Evolutionary conservation across 2,797 vertebrate genomes (phyloP), one percentile per base, ranked within the genome.

Genomic region (Oreochromis grahami): DNA sequence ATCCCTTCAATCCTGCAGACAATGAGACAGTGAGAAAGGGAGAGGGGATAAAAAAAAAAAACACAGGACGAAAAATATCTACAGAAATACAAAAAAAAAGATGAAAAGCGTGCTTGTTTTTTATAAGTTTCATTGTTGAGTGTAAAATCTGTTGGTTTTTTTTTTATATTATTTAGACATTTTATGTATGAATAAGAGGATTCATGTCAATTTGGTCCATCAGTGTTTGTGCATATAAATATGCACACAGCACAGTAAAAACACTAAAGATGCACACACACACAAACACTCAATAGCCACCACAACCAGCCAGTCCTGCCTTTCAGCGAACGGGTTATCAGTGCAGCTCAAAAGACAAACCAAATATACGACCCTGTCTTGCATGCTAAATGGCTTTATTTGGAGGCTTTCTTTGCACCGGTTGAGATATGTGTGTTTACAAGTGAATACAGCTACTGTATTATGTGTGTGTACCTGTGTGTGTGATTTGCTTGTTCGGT

Each of bases 1-100:
- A 91, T 94, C 92, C 93, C 92, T 95, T 94, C 89, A 93, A 94
- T 82, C 89, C 84, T 79, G 82, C 55, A 53, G 80, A 95, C 94
- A 95, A 95, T 94, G 92, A 93, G 89, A 93, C 89, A 76, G 90
- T 78, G 85, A 89, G 84, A 89, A 88, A 87, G 84, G 83, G 72
- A 85, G 78, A 77, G 63, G 77, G 68, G 60, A 74, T 53, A 55
- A 55, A 77, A 82, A 70, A 82, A 70, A 56, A 82, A 55, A 51
- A 21, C 8, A 70, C 14, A 84, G 58, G 9, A 74, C 45, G 2
- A 29, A 56, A 78, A 60, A 56, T 58, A 45, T 45, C 17, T 63
- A 63, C 17, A 58, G 41, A 60, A 58, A 60, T 11, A 19, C 65
- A 45, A 7, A 29, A 83, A 83, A 79, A 24, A 80, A 21, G 19